Conservation (phyloP, 2,888 invertebrate species). For the Pammene aurita region DNA sequence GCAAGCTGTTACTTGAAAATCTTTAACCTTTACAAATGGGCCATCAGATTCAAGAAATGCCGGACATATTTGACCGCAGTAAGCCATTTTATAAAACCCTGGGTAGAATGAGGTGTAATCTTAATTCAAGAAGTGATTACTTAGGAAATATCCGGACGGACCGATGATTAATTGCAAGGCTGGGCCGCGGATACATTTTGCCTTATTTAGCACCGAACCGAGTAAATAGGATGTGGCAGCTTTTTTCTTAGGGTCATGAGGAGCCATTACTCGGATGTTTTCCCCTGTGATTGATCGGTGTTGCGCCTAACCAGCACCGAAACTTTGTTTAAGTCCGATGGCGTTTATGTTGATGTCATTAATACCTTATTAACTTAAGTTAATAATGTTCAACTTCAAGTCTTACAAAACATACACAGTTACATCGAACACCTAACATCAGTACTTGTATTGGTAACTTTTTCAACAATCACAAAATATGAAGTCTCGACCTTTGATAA, state of each 20-base stretch:
- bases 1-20: slow-evolving; percentile 11
- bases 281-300: slow-evolving; percentile 72
- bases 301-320: slow-evolving; percentile 49
- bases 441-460: too few relatives aligned
- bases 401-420: too few relatives aligned
- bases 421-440: too few relatives aligned
- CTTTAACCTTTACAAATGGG: slow-evolving; percentile 16
- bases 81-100: slow-evolving; percentile 25
- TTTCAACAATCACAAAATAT: too few relatives aligned
- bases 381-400: background rate
- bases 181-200: slow-evolving; percentile 66
- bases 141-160: slow-evolving; percentile 50
- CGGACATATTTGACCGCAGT: slow-evolving; percentile 22
- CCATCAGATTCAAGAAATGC: slow-evolving; percentile 10
- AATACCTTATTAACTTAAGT: background rate
- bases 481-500: slow-evolving; percentile 9
- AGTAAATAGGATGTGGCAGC: slow-evolving; percentile 66
- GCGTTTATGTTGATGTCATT: slow-evolving; percentile 7
- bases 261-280: slow-evolving; percentile 72
- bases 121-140: slow-evolving; percentile 57
- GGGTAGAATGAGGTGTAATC: slow-evolving; percentile 52
- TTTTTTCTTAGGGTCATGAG: slow-evolving; percentile 64
- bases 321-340: slow-evolving; percentile 23
- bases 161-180: slow-evolving; percentile 68
- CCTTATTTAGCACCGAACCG: slow-evolving; percentile 67